phyloP scores from a whole-genome alignment of 2,888 invertebrate genomes.

The Meganola albula region DNA sequence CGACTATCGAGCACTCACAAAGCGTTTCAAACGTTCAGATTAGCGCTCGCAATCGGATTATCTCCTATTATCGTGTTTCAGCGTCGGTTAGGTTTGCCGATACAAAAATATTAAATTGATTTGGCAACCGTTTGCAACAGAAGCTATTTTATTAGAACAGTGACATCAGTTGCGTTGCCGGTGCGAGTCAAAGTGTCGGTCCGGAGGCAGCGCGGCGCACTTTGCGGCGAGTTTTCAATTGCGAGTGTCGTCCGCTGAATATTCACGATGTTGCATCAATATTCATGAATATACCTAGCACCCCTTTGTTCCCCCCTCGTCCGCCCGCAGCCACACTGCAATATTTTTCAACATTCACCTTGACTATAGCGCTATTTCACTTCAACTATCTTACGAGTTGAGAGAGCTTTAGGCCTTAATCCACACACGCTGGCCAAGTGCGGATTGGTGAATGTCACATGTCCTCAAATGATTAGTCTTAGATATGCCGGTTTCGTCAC shows the following conservation, averaged over 20 bases:
- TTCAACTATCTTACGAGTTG: too few relatives aligned
- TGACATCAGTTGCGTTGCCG: background rate
- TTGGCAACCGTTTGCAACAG: background rate
- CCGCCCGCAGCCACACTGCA: conserved; percentile 7
- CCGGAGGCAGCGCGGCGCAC: conserved; percentile 20
- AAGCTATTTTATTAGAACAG: background rate
- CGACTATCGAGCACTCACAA: too few relatives aligned
- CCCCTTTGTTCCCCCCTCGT: conserved; percentile 11
- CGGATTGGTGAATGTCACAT: too few relatives aligned
- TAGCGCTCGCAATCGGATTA: conserved; percentile 13
- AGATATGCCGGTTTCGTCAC: too few relatives aligned
- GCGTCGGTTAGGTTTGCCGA: background rate
- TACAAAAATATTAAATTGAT: background rate
- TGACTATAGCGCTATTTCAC: conserved; percentile 8
- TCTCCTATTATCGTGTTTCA: conserved; percentile 10
- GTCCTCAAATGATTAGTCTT: too few relatives aligned
- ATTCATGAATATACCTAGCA: conserved; percentile 50
- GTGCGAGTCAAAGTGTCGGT: background rate
- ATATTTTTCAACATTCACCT: too few relatives aligned
- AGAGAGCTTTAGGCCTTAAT: too few relatives aligned
- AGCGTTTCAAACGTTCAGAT: conserved; percentile 4
- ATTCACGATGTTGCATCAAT: conserved; percentile 60
- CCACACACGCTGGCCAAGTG: too few relatives aligned
- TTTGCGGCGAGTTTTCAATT: conserved; percentile 56
- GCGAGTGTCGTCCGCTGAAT: conserved; percentile 55